Evolutionary conservation across 2,888 invertebrate species (phyloP), one percentile per base, ranked within the genome.

Genomic region (Eupithecia centaureata): DNA sequence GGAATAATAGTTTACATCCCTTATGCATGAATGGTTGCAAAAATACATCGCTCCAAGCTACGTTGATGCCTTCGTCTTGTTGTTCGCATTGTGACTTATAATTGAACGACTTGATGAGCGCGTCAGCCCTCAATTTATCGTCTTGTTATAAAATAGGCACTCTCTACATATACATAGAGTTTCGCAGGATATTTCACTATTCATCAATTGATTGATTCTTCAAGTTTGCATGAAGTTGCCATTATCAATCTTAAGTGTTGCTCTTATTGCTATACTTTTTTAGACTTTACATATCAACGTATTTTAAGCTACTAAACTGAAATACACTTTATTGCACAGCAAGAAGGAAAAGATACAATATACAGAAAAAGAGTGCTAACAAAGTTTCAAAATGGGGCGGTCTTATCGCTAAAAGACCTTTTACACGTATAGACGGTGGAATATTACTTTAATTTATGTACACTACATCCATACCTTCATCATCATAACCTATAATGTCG

Each of bases 101-200:
- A 81, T 81, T 72, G 74, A 76, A 71, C 70, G 62, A 70, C 73
- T 79, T 83, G 84, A 85, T 84, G 81, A 77, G 79, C 77, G 77
- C 76, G 79, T 79, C 84, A 81, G 78, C 76, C 79, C 79, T 80
- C 78, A 83, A 85, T 84, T 84, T 85, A 85, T 83, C 76, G 79
- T 77, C 80, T 77, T 72, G 77, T 77, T 80, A 77, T 78, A 32
- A 79, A n/a, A 81, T 81, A 77, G 63, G 64, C 47, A 63, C 69
- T 18, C 22, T 7, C 42, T 47, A 47, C 22, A 47, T 59, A 33
- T 35, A 25, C 38, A 74, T 72, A 58, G 32, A 27, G 52, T 27
- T 27, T 25, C 32, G 22, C 18, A 32, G 57, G 30, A 30, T 30
- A 56, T 56, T 56, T 27, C 15, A 1, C 56, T n/a, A 30, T 56